Evolutionary conservation across 2,113 vertebrate genomes (phyloP).

Genomic region (Panurus biarmicus): DNA sequence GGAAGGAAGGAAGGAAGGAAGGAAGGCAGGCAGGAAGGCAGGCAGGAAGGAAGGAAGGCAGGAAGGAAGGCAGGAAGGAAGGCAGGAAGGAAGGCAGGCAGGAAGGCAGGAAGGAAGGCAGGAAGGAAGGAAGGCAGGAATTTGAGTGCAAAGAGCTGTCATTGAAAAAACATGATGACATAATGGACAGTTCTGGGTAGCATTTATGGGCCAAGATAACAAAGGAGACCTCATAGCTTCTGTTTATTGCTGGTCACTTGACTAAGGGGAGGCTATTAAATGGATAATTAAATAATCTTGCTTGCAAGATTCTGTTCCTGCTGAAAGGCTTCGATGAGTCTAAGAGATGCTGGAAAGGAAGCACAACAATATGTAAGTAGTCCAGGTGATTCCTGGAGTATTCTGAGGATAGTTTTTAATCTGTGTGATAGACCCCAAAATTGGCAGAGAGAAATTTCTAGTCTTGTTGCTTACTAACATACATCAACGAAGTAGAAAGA

Average conservation of each 20-base stretch:
- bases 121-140: no score
- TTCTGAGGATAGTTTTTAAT: neutral
- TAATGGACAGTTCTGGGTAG: neutral
- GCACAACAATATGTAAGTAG: neutral
- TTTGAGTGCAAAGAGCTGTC: neutral
- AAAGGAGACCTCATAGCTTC: neutral
- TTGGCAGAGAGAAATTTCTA: neutral
- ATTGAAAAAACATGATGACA: neutral
- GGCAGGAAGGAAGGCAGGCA: no score
- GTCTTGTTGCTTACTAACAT: neutral
- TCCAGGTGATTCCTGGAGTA: neutral
- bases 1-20: no score
- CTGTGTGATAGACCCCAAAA: accelerated
- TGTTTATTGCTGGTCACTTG: neutral
- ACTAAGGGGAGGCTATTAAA: neutral
- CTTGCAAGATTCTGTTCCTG: neutral
- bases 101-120: no score
- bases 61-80: no score
- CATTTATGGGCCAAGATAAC: neutral
- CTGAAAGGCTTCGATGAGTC: neutral
- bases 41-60: no score
- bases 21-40: no score
- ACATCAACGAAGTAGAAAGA: neutral
- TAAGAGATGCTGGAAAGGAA: neutral
- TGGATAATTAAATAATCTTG: neutral